phyloP scores from a whole-genome alignment of 1,140 invertebrate species.

The Metopolophium dirhodum region DNA sequence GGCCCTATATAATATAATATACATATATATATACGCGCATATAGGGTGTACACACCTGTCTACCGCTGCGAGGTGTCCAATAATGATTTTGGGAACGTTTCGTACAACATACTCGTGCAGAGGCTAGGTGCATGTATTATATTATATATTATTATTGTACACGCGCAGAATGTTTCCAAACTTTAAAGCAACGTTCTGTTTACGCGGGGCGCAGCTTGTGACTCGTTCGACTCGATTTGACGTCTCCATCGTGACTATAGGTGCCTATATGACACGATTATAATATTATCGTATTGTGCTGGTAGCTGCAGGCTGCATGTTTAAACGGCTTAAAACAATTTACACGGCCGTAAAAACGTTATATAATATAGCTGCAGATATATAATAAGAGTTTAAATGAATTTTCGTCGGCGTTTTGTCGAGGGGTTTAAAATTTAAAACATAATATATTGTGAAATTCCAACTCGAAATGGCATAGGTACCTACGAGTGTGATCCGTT shows the following conservation, averaged over 20 bases:
- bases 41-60: neutral
- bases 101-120: neutral
- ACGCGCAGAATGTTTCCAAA: neutral
- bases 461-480: too few relatives aligned
- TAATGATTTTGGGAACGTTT: neutral
- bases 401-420: too few relatives aligned
- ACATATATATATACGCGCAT: neutral
- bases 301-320: neutral
- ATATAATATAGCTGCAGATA: too few relatives aligned
- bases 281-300: fast-evolving
- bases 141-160: neutral
- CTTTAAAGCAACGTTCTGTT: neutral
- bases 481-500: neutral
- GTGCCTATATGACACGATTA: neutral
- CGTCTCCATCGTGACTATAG: neutral
- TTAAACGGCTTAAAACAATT: neutral
- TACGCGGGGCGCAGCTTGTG: neutral
- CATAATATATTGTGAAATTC: too few relatives aligned
- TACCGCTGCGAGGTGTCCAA: neutral
- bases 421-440: too few relatives aligned
- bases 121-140: neutral
- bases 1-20: neutral
- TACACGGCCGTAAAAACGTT: neutral
- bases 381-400: too few relatives aligned
- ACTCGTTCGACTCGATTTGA: neutral